A percentile compares a stretch with the other conserved stretches of the same genome.
Conservation (phyloP, 53 echinoderm and acorn worm species). For the Holothuria scabra region DNA sequence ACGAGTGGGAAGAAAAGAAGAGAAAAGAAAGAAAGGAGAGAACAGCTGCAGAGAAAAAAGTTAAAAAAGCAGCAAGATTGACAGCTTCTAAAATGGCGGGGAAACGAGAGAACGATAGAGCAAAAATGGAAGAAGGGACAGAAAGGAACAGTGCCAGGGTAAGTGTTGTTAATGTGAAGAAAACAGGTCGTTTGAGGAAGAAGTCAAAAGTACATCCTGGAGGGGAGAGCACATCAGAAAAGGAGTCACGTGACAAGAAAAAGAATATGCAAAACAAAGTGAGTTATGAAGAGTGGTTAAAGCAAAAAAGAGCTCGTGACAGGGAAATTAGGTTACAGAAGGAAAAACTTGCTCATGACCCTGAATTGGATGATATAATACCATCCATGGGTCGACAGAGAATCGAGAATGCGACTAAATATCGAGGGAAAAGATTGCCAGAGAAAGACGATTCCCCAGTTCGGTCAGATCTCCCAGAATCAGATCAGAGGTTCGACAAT, state of each 20-base stretch:
- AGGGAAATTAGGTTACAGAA: constrained; percentile 53
- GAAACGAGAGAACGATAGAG: neutral
- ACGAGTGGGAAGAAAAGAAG: constrained; percentile 46
- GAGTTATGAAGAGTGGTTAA: constrained; percentile 79
- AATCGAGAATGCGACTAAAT: constrained; percentile 69
- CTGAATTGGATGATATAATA: constrained; percentile 73
- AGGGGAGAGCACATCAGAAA: constrained; percentile 3
- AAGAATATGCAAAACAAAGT: constrained; percentile 60
- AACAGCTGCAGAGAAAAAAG: constrained; percentile 26
- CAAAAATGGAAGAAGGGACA: neutral
- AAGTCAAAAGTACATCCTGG: neutral
- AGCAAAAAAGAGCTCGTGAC: constrained; percentile 57
- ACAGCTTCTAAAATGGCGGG: too few relatives aligned
- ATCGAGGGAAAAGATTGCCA: constrained; percentile 56
- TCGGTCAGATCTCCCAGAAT: constrained; percentile 40
- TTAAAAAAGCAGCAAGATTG: constrained; percentile 22
- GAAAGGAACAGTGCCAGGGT: too few relatives aligned
- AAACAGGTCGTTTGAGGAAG: neutral
- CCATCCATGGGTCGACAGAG: constrained; percentile 75
- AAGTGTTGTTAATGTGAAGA: neutral
- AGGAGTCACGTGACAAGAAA: constrained; percentile 9
- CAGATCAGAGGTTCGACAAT: constrained; percentile 10
- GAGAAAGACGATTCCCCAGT: constrained; percentile 9
- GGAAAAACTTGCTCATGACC: constrained; percentile 43
- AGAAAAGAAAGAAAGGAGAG: constrained; percentile 45